These are phyloP conservation scores for Acanthosoma haemorrhoidale DNA, from an alignment of 2,888 invertebrate species.

Conservation along the genomic window DNA sequence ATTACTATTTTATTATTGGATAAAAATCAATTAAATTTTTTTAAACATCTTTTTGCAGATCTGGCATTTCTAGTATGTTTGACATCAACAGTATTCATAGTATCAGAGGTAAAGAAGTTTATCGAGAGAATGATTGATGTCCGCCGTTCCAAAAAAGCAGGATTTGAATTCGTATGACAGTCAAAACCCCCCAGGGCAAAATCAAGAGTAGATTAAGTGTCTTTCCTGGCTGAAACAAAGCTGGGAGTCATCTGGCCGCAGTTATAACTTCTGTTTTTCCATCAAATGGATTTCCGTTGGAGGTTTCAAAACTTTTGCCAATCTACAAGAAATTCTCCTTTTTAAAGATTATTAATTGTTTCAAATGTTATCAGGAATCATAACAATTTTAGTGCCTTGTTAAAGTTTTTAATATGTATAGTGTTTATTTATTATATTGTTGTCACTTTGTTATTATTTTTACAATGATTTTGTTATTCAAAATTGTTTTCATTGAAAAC, in stretches of 20 bases:
- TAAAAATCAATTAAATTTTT: background rate
- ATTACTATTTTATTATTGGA: too few species aligned
- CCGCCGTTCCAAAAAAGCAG: constrained; percentile 45
- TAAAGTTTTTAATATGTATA: constrained; percentile 4
- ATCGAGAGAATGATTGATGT: constrained; percentile 69
- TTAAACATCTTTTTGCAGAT: constrained; percentile 58
- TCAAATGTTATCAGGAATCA: background rate
- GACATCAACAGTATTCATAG: constrained; percentile 93
- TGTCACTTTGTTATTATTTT: background rate
- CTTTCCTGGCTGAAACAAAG: background rate
- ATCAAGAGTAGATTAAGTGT: constrained; percentile 40
- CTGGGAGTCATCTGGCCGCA: constrained; percentile 2
- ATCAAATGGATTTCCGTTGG: background rate
- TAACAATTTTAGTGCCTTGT: constrained; percentile 3
- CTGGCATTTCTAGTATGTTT: constrained; percentile 82
- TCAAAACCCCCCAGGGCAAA: constrained; percentile 41
- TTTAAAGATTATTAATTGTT: background rate
- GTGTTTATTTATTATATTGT: background rate
- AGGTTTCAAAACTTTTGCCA: background rate
- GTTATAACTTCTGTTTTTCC: constrained; percentile 29
- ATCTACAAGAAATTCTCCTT: background rate
- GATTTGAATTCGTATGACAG: constrained; percentile 72
- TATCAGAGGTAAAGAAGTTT: constrained; percentile 87
- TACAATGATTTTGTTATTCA: background rate
- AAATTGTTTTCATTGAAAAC: background rate